A percentile compares a stretch with the other conserved stretches of the same genome.
These are phyloP conservation scores for Adelognathus sp. DNA, from an alignment of 2,888 invertebrate species.

Conservation along the genomic window DNA sequence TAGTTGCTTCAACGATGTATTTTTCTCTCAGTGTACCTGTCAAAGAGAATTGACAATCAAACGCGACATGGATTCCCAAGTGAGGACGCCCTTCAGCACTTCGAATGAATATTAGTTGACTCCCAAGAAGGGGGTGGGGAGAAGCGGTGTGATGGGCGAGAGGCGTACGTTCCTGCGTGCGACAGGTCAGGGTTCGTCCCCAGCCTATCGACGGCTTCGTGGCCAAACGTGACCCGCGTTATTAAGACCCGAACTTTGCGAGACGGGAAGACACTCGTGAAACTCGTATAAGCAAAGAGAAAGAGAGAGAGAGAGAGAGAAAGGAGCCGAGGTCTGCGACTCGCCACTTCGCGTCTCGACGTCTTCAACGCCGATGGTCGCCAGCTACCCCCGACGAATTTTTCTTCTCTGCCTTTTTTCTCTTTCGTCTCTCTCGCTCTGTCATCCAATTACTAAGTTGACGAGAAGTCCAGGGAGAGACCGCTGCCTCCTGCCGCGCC, in stretches of 20 bases:
- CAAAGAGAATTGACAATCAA: neutral
- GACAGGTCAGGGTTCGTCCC: slow-evolving; percentile 37
- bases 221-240: slow-evolving; percentile 27
- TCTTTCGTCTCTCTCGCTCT: neutral
- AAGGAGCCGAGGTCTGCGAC: neutral
- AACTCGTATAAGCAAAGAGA: neutral
- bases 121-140: neutral
- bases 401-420: neutral
- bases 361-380: neutral
- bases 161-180: neutral
- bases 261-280: neutral
- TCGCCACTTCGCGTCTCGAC: neutral
- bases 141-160: neutral
- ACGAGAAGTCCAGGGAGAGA: slow-evolving; percentile 8
- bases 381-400: neutral
- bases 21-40: too few species aligned
- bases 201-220: neutral
- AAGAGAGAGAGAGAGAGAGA: neutral
- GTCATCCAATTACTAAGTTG: slow-evolving; percentile 53
- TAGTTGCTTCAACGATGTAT: too few species aligned
- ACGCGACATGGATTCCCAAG: slow-evolving; percentile 15
- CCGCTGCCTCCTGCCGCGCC: neutral
- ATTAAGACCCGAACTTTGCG: neutral
- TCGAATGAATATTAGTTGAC: neutral
- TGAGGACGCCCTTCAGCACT: neutral